Base-by-base conservation (phyloP, 2,797 vertebrate genomes). In the Eremophila alpestris region DNA sequence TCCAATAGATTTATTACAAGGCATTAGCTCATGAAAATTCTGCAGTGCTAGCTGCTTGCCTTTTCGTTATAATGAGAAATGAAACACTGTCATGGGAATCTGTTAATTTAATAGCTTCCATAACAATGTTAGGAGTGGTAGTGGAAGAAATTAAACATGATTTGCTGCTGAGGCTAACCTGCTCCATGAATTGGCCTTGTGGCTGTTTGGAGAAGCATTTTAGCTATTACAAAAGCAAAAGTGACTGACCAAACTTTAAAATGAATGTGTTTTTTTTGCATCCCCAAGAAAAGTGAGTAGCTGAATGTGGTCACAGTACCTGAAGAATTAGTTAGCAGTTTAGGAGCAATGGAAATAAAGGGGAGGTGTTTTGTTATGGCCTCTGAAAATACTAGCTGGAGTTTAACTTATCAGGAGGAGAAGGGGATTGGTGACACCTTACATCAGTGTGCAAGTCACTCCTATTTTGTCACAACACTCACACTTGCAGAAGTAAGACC, bases 1-100 rank as follows among this genome's bases (percentile, higher is more conserved):
- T 97, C 91, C 97, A 98, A 97, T 97, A 78, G 96, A 95, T 98
- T 98, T 97, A 97, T 88, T 96, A 92, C 82, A 96, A 95, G 84
- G 89, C 95, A 97, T 97, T 97, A 97, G 87, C 93, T 97, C 94
- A 97, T 84, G 90, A 97, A 96, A 95, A 93, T 93, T 97, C 95
- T 95, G 78, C 76, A 83, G 82, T 94, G 87, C 84, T 97, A 95
- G 77, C 71, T 88, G 49, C 82, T 94, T 95, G 40, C 65, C 45
- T 96, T 93, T 82, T 85, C 0, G 21, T 94, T 95, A 75, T 89
- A 95, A 94, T 79, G 74, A 45, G 73, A 94, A 96, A 95, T 55
- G 90, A 95, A 97, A 95, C 77, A 89, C 49, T 88, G 20, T 92
- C 94, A 83, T 43, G 76, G 85, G 84, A 94, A 93, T 93, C 23